A percentile compares a stretch with the other conserved stretches of the same genome.
These are phyloP conservation scores for Anthoscopus minutus DNA, from an alignment of 2,113 vertebrate genomes.

Conservation along the genomic window DNA sequence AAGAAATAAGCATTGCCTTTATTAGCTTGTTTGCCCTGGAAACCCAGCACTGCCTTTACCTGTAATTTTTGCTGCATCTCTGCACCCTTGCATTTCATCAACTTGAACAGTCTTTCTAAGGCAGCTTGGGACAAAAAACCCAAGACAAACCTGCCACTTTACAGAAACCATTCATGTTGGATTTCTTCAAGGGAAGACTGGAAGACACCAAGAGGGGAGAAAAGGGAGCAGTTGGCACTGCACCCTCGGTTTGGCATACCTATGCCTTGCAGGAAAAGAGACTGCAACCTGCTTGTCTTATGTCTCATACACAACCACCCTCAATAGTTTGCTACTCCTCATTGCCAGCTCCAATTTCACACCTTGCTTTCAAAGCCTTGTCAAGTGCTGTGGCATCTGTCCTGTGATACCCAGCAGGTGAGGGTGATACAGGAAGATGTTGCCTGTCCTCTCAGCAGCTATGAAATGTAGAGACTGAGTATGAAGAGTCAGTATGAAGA, in stretches of 20 bases:
- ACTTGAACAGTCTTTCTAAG: background rate
- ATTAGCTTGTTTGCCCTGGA: background rate
- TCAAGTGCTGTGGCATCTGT: background rate
- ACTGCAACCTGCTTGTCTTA: background rate
- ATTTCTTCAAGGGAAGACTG: background rate
- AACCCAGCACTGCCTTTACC: background rate
- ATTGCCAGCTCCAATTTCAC: background rate
- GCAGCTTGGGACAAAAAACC: rapidly evolving
- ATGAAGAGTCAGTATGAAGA: no score
- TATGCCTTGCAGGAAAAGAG: background rate
- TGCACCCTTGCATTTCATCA: background rate
- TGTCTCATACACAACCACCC: background rate
- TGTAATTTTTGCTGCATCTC: background rate
- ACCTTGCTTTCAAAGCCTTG: background rate
- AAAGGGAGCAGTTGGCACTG: background rate
- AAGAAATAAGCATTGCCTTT: background rate
- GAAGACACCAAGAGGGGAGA: background rate
- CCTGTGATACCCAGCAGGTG: background rate
- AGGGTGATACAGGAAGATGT: background rate
- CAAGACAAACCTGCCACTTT: background rate
- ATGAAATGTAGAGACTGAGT: background rate
- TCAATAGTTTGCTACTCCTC: background rate
- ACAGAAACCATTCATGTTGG: background rate
- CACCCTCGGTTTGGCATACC: background rate
- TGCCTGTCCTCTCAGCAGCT: background rate